Base-by-base conservation (phyloP, 2,797 vertebrate genomes). In the Remorina albescens region DNA sequence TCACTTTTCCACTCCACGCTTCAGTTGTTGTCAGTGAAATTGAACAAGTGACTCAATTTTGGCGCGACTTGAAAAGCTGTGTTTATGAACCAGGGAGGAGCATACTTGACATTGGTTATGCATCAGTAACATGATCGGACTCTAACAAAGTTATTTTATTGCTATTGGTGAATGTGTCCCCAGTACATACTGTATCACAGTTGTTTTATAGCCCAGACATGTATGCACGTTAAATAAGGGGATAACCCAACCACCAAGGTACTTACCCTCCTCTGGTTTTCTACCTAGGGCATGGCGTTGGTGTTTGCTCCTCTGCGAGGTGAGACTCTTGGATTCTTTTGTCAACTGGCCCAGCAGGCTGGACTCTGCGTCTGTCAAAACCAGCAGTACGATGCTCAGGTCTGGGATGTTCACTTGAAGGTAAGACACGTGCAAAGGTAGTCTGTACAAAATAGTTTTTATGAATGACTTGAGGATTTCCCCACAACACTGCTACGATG, bases 391-490 rank as follows among this genome's bases (percentile, higher is more conserved):
- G 97, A 99, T 79, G 93, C 96, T 86, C 95, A 96, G 91, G 95
- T 99, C 94, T 98, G 96, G 94, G 94, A 97, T 92, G 94, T 97
- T 91, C 97, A 99, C 92, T 93, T 95, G 76, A 97, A 98, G 97
- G 98, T 99, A 83, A 60, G 78, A 68, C 32, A 68, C n/a, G n/a
- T n/a, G 15, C 5, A 3, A 7, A 3, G 19, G 37, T 25, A 32
- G 21, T 8, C 26, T 30, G 5, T 21, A 13, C 34, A 58, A 25
- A 41, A 18, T 5, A n/a, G n/a, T 42, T 41, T 18, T 41, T 18
- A 18, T 18, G 5, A 18, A 18, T 41, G 16, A 5, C 39, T 4
- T 25, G 1, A 34, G 30, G n/a, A n/a, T 64, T 64, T 37, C 25
- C 15, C 13, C 16, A 37, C 6, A 36, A n/a, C 23, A 18, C 4